phyloP scores from a whole-genome alignment of 2,797 vertebrate genomes.

The Enteromius paludinosus region DNA sequence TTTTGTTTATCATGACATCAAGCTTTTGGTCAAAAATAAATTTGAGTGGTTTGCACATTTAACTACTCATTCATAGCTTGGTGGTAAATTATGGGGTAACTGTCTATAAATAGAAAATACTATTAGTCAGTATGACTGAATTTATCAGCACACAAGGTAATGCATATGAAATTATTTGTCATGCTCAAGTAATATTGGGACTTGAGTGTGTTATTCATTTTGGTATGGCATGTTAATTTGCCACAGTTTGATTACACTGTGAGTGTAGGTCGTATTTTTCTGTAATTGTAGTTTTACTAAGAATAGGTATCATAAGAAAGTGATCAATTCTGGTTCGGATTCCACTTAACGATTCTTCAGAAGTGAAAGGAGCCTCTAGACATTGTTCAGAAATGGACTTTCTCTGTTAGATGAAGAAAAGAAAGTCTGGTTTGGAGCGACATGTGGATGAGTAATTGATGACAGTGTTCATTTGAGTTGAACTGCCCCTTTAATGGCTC shows the following conservation, averaged over 20 bases:
- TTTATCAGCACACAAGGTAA: constrained; percentile 58
- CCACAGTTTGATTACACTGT: constrained; percentile 46
- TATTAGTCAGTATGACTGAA: constrained; percentile 60
- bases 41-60: not conserved
- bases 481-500: not conserved
- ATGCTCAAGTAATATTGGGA: constrained; percentile 61
- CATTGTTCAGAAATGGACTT: not conserved
- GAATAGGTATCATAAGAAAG: not conserved
- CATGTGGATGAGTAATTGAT: constrained; percentile 6
- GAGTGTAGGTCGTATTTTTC: constrained; percentile 43
- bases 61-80: constrained; percentile 27
- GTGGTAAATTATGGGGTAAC: constrained; percentile 59
- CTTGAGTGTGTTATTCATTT: constrained; percentile 66
- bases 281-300: constrained; percentile 21
- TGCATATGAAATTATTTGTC: constrained; percentile 61
- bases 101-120: constrained; percentile 60
- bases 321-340: not conserved
- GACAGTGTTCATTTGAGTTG: not conserved
- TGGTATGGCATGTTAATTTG: constrained; percentile 60
- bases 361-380: constrained; percentile 6
- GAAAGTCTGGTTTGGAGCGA: not conserved
- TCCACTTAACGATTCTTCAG: not conserved
- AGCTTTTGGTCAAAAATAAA: not conserved
- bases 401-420: not conserved
- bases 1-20: not conserved